Evolutionary conservation across 2,888 invertebrate species (phyloP).

Genomic region (Hecatera dysodea): DNA sequence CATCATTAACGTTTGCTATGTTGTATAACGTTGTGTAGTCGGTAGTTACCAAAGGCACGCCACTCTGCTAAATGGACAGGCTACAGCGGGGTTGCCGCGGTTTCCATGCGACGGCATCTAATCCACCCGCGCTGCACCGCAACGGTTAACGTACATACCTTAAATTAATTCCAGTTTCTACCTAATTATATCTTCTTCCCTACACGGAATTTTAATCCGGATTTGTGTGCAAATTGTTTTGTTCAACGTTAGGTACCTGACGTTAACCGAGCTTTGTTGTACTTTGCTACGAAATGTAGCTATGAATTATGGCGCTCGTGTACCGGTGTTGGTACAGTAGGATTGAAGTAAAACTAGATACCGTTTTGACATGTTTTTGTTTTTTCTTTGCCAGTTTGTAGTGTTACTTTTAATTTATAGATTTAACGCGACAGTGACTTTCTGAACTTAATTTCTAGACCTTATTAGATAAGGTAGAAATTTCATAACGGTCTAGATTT

Average conservation of each 20-base stretch:
- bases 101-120: slow-evolving; percentile 51
- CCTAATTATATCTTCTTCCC: slow-evolving; percentile 51
- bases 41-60: slow-evolving; percentile 36
- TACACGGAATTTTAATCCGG: slow-evolving; percentile 57
- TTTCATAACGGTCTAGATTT: not conserved
- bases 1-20: slow-evolving; percentile 55
- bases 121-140: slow-evolving; percentile 44
- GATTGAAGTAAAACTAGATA: slow-evolving; percentile 28
- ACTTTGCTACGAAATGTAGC: slow-evolving; percentile 28
- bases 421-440: not conserved
- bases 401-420: slow-evolving; percentile 3
- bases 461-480: not conserved
- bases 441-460: not conserved
- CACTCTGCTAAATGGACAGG: slow-evolving; percentile 55
- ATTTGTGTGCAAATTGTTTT: slow-evolving; percentile 56
- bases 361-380: not conserved
- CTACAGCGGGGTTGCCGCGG: slow-evolving; percentile 45
- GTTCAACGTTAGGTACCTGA: slow-evolving; percentile 41
- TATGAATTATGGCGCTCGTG: slow-evolving; percentile 25
- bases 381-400: not conserved
- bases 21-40: slow-evolving; percentile 30
- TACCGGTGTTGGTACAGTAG: slow-evolving; percentile 2
- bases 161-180: slow-evolving; percentile 55
- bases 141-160: slow-evolving; percentile 36
- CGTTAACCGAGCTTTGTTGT: slow-evolving; percentile 35